Evolutionary conservation across 2,113 vertebrate genomes (phyloP), one percentile per base, ranked within the genome.

Genomic region (Oncorhynchus kisutch): DNA sequence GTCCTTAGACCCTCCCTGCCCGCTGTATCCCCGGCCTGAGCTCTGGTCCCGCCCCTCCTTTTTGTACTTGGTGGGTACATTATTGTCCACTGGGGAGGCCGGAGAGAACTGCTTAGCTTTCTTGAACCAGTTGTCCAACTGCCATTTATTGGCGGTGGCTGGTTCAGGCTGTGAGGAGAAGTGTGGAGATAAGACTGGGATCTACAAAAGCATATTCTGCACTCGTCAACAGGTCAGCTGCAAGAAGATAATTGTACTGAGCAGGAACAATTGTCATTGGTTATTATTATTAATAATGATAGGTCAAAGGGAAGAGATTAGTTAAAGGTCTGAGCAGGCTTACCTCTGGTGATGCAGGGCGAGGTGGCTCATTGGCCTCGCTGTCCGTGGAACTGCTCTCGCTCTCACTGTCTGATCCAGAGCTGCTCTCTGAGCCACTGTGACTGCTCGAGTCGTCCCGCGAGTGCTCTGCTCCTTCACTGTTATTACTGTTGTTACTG

Each of bases 361-460:
- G 94, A 0, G 96, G 96, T 0, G 94, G 96, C 81, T 99, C 97
- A 14, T 97, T 99, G 71, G 95, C 96, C 87, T 99, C 97, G 16
- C 98, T 99, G 88, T 99, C 98, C 3, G 96, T 98, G 66, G 97
- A 97, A 87, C 97, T 99, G 92, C 96, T 99, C 87, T 99, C 98
- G 1, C 96, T 99, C 90, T 99, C 97, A 0, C 97, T 99, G 89
- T 99, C 98, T 0, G 98, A 99, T 27, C 96, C 97, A 0, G 98
- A 99, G 88, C 98, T 99, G 94, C 96, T 99, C 84, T 99, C 98
- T 0, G 97, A 99, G 45, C 97, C 97, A 14, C 97, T 99, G 82
- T 96, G 97, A 91, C 97, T 98, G 91, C 98, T 99, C 4, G 97
- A 96, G 91, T 99, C 98, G 71, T 97, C 98, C 84, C 96, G 93